Conservation (phyloP, 2,113 vertebrate species). For the Coreoperca whiteheadi region DNA sequence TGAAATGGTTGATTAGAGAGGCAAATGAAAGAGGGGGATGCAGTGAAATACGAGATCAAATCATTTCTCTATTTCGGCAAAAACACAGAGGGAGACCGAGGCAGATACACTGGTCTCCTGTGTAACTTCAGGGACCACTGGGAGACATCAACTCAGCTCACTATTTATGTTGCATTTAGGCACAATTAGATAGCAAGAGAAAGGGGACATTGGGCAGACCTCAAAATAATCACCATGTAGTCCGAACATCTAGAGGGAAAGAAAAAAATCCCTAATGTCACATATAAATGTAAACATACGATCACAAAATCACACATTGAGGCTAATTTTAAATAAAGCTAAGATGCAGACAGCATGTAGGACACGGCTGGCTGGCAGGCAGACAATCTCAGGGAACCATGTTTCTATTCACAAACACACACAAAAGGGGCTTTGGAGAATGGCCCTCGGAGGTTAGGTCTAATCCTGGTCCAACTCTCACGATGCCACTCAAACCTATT, state of each 20-base stretch:
- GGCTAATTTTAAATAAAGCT: slow-evolving; percentile 29
- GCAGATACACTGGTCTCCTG: background rate
- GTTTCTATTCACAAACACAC: slow-evolving; percentile 60
- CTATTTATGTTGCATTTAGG: slow-evolving; percentile 32
- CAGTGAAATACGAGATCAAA: slow-evolving; percentile 11
- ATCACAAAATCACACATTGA: background rate
- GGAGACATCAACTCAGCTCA: slow-evolving; percentile 14
- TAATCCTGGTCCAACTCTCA: slow-evolving; percentile 69
- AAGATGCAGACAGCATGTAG: slow-evolving; percentile 41
- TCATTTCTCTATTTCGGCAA: slow-evolving; percentile 1
- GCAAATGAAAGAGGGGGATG: background rate
- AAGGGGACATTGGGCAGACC: background rate
- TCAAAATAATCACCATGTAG: background rate
- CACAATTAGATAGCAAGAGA: slow-evolving; percentile 23
- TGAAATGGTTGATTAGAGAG: slow-evolving; percentile 43
- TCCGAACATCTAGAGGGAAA: background rate
- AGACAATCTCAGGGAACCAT: slow-evolving; percentile 55
- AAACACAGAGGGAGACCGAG: background rate
- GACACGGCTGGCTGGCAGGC: slow-evolving; percentile 41
- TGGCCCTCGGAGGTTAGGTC: slow-evolving; percentile 62
- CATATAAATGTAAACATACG: background rate
- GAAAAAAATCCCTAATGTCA: background rate
- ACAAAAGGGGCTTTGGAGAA: slow-evolving; percentile 64
- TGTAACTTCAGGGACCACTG: background rate
- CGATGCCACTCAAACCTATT: slow-evolving; percentile 60